These are phyloP conservation scores for Cataglyphis rosenhaueri DNA, from an alignment of 2,888 invertebrate genomes.

Conservation along the genomic window DNA sequence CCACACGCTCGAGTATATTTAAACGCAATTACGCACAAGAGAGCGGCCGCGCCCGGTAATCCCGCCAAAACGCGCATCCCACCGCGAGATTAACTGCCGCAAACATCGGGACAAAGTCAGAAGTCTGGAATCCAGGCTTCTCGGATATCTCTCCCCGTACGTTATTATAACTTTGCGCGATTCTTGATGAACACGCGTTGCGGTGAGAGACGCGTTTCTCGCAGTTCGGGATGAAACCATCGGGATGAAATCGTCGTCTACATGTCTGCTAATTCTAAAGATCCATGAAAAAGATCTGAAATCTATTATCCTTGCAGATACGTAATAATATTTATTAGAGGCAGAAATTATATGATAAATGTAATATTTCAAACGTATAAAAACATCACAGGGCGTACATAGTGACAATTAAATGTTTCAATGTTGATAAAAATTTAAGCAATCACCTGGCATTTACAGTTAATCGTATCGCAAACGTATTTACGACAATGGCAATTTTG, in stretches of 20 bases:
- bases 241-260: not conserved
- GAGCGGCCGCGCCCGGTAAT: slow-evolving; percentile 69
- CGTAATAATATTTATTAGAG: not conserved
- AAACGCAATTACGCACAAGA: slow-evolving; percentile 70
- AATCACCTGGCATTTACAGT: not conserved
- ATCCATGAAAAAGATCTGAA: not conserved
- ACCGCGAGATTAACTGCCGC: slow-evolving; percentile 63
- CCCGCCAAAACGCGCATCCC: slow-evolving; percentile 63
- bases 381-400: not conserved
- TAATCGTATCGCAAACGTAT: slow-evolving; percentile 62
- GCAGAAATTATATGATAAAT: not conserved
- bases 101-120: slow-evolving; percentile 52
- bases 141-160: slow-evolving; percentile 12
- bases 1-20: slow-evolving; percentile 65
- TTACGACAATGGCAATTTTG: slow-evolving; percentile 64
- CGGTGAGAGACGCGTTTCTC: not conserved
- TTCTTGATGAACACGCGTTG: slow-evolving; percentile 22
- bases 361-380: not conserved
- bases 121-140: slow-evolving; percentile 33
- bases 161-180: slow-evolving; percentile 44
- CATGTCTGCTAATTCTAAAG: not conserved
- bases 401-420: not conserved
- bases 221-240: not conserved
- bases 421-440: not conserved
- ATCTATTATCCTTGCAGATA: not conserved